A percentile compares a stretch with the other conserved stretches of the same genome.
phyloP scores from a whole-genome alignment of 2,888 invertebrate genomes.

The Parascotia fuliginaria region DNA sequence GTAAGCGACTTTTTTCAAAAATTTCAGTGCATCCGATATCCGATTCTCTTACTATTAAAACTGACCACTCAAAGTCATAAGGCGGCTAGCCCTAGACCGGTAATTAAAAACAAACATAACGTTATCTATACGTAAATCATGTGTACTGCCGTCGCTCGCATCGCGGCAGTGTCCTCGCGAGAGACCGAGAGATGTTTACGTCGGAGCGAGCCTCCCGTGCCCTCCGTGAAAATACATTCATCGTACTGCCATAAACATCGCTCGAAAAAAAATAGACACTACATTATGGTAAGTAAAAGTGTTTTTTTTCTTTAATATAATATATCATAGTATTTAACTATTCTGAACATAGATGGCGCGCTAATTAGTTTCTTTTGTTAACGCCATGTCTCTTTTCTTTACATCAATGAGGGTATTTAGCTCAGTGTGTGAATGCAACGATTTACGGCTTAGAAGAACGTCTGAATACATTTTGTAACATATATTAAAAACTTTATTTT shows the following conservation, averaged over 20 bases:
- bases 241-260: slow-evolving; percentile 40
- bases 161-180: slow-evolving; percentile 63
- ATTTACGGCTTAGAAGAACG: neutral
- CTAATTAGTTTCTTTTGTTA: slow-evolving; percentile 17
- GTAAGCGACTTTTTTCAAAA: too few relatives aligned
- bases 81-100: slow-evolving; percentile 15
- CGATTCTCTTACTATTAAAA: too few relatives aligned
- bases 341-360: slow-evolving; percentile 23
- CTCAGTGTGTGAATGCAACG: neutral
- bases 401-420: neutral
- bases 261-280: slow-evolving; percentile 36
- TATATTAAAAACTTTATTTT: neutral
- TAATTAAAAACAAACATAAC: slow-evolving; percentile 33
- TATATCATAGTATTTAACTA: neutral
- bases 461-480: neutral
- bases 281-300: slow-evolving; percentile 63
- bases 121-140: slow-evolving; percentile 44
- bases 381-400: neutral
- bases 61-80: too few relatives aligned
- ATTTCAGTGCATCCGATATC: too few relatives aligned
- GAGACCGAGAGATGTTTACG: slow-evolving; percentile 57
- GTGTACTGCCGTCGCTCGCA: slow-evolving; percentile 59
- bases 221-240: slow-evolving; percentile 48
- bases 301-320: neutral
- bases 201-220: slow-evolving; percentile 33